A percentile compares a stretch with the other conserved stretches of the same genome.
phyloP scores from a whole-genome alignment of 2,888 invertebrate species.

The Himalopsyche anomala region DNA sequence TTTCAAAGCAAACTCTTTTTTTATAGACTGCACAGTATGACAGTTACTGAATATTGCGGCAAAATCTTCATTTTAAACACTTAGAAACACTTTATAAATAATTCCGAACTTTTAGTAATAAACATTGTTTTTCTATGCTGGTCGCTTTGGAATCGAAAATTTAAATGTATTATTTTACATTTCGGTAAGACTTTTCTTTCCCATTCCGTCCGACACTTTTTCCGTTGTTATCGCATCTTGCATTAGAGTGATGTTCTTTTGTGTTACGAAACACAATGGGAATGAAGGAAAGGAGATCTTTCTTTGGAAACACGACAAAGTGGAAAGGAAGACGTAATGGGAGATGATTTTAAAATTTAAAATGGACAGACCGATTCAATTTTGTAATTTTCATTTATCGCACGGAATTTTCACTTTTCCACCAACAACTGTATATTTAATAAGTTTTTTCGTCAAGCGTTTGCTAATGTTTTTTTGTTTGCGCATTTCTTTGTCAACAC shows the following conservation, averaged over 20 bases:
- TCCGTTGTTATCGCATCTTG: conserved; percentile 42
- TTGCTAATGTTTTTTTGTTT: neutral
- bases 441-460: neutral
- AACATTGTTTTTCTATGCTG: neutral
- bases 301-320: conserved; percentile 43
- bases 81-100: neutral
- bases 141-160: neutral
- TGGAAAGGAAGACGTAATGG: conserved; percentile 41
- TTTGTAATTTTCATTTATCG: conserved; percentile 46
- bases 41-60: neutral
- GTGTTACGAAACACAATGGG: conserved; percentile 28
- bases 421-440: neutral
- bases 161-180: conserved; percentile 36
- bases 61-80: neutral
- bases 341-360: conserved; percentile 44
- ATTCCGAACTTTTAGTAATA: conserved; percentile 4
- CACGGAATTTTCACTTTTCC: neutral
- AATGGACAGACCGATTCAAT: conserved; percentile 51
- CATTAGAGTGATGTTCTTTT: conserved; percentile 40
- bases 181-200: conserved; percentile 17
- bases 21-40: neutral
- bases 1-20: neutral
- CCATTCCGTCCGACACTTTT: conserved; percentile 23
- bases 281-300: conserved; percentile 16
- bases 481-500: neutral